These are phyloP conservation scores for Cephus nigrinus DNA, from an alignment of 2,888 invertebrate species.

Conservation along the genomic window DNA sequence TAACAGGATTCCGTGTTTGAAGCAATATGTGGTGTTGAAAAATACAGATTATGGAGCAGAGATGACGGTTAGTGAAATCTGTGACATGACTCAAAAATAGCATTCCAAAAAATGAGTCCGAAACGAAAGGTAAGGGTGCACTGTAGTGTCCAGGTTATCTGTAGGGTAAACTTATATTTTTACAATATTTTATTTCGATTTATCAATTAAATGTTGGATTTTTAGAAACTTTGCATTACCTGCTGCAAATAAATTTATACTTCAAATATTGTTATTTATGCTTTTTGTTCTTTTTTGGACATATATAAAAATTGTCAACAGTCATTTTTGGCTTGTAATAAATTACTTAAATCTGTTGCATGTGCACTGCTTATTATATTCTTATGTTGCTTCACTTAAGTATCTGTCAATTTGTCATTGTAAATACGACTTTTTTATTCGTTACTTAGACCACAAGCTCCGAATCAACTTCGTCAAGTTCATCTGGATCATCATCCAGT, in stretches of 20 bases:
- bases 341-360: not conserved
- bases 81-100: constrained; percentile 24
- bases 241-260: constrained; percentile 6
- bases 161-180: not conserved
- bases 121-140: constrained; percentile 56
- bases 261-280: not conserved
- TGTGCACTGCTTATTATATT: not conserved
- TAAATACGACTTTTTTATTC: not conserved
- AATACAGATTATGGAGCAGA: not conserved
- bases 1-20: not conserved
- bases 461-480: constrained; percentile 60
- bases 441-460: constrained; percentile 58
- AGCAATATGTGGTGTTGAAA: not conserved
- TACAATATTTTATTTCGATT: not conserved
- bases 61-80: constrained; percentile 11
- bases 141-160: not conserved
- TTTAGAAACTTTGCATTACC: not conserved
- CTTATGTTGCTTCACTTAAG: not conserved
- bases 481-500: constrained; percentile 60
- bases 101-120: constrained; percentile 53
- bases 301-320: constrained; percentile 4
- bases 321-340: not conserved
- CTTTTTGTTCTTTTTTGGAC: not conserved
- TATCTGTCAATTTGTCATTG: not conserved
- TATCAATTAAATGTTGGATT: not conserved